phyloP scores from a whole-genome alignment of 2,888 invertebrate genomes.

The Phyto melanocephala region DNA sequence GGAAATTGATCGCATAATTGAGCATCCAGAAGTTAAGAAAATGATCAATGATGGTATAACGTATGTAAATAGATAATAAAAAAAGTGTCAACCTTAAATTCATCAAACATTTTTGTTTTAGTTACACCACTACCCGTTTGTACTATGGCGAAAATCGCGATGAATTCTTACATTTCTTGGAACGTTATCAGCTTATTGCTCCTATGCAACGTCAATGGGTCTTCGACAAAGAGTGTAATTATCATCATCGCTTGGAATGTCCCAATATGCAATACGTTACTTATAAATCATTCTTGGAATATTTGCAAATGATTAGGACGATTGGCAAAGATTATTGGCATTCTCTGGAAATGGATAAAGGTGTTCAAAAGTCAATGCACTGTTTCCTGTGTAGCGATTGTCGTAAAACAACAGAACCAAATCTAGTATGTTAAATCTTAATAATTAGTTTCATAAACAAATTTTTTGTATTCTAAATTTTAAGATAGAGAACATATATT shows the following conservation, averaged over 20 bases:
- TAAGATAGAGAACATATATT: background rate
- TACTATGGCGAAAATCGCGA: constrained; percentile 85
- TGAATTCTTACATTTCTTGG: constrained; percentile 86
- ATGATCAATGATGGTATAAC: constrained; percentile 90
- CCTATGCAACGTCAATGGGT: constrained; percentile 89
- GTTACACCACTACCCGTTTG: constrained; percentile 88
- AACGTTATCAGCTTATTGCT: constrained; percentile 83
- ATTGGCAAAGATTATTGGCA: constrained; percentile 75
- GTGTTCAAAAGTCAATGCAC: constrained; percentile 59
- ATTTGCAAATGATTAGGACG: constrained; percentile 72
- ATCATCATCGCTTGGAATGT: constrained; percentile 74
- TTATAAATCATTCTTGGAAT: constrained; percentile 72
- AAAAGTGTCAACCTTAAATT: constrained; percentile 22
- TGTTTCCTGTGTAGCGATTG: constrained; percentile 61
- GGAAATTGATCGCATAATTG: constrained; percentile 85
- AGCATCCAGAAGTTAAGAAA: constrained; percentile 84
- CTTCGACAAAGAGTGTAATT: constrained; percentile 79
- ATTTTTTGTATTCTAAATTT: background rate
- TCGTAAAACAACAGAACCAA: constrained; percentile 63
- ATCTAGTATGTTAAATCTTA: constrained; percentile 65
- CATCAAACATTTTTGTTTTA: constrained; percentile 70
- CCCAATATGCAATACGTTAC: constrained; percentile 71
- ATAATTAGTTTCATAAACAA: background rate
- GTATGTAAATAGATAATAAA: constrained; percentile 79
- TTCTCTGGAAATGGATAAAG: constrained; percentile 64